A percentile compares a stretch with the other conserved stretches of the same genome.
Conservation (phyloP, 92 coral and sea anemone genomes). For the Heliopora coerulea region DNA sequence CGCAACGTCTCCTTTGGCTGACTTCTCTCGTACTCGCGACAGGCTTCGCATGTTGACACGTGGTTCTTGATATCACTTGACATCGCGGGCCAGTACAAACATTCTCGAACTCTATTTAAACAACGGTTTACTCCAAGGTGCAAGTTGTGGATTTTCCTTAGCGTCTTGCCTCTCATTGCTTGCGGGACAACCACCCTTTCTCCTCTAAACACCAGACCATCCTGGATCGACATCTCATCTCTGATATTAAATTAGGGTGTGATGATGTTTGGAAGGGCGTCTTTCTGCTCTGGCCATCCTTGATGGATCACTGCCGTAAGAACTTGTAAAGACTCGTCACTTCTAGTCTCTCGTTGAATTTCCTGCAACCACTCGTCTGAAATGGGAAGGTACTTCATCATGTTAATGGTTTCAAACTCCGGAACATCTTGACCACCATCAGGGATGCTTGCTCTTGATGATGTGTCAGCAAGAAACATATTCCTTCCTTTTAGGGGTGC, state of each 20-base stretch:
- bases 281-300: slow-evolving; percentile 20
- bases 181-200: no score
- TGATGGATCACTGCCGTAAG: slow-evolving; percentile 18
- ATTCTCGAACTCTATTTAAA: slow-evolving; percentile 32
- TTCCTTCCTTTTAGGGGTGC: slow-evolving; percentile 9
- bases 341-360: slow-evolving; percentile 10
- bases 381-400: not conserved
- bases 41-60: no score
- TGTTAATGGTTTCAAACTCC: not conserved
- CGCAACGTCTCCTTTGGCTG: no score
- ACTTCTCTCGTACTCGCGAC: no score
- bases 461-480: slow-evolving; percentile 8
- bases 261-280: not conserved
- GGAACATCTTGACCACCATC: not conserved
- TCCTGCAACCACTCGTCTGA: not conserved
- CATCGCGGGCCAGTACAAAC: not conserved
- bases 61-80: no score
- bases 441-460: slow-evolving; percentile 5
- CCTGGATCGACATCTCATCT: no score
- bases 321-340: slow-evolving; percentile 33
- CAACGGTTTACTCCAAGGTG: no score
- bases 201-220: no score
- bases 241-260: not conserved
- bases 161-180: no score
- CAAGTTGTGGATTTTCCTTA: no score